These are phyloP conservation scores for Cryptosula pallasiana DNA, from an alignment of 2,888 invertebrate genomes.

Conservation along the genomic window DNA sequence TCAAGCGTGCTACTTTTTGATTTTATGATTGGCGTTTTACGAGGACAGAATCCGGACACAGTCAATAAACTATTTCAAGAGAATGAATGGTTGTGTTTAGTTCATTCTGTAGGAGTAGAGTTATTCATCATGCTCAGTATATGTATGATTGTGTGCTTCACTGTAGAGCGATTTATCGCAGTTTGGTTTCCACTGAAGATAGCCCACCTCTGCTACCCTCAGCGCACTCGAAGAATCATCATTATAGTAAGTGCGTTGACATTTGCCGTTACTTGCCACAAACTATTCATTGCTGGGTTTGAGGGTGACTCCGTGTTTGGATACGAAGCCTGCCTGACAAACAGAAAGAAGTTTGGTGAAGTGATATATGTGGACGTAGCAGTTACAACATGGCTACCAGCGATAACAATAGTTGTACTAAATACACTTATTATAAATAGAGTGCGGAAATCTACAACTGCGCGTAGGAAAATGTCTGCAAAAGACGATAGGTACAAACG, in stretches of 20 bases:
- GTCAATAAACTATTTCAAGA: slow-evolving; percentile 34
- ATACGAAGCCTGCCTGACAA: slow-evolving; percentile 37
- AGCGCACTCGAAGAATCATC: slow-evolving; percentile 30
- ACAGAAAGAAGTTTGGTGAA: slow-evolving; percentile 34
- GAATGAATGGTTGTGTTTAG: slow-evolving; percentile 34
- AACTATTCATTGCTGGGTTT: slow-evolving; percentile 37
- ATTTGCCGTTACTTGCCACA: slow-evolving; percentile 33
- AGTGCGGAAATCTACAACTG: slow-evolving; percentile 29
- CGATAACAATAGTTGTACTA: slow-evolving; percentile 32
- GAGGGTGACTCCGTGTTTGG: slow-evolving; percentile 39
- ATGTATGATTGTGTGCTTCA: slow-evolving; percentile 32
- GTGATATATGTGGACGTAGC: slow-evolving; percentile 38
- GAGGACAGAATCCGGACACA: slow-evolving; percentile 33
- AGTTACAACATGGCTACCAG: slow-evolving; percentile 37
- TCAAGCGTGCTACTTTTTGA: slow-evolving; percentile 33
- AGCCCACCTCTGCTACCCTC: slow-evolving; percentile 31
- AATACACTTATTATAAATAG: slow-evolving; percentile 31
- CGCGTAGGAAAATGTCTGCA: background rate
- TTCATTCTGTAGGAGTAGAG: slow-evolving; percentile 37
- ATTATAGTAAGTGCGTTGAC: slow-evolving; percentile 30
- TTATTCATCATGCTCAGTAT: slow-evolving; percentile 34
- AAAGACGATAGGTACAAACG: slow-evolving; percentile 12
- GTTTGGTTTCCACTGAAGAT: slow-evolving; percentile 35
- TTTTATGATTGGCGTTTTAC: slow-evolving; percentile 36
- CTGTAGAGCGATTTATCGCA: slow-evolving; percentile 35